Evolutionary conservation across 2,113 vertebrate species (phyloP).

Genomic region (Pogonocichla stellata): DNA sequence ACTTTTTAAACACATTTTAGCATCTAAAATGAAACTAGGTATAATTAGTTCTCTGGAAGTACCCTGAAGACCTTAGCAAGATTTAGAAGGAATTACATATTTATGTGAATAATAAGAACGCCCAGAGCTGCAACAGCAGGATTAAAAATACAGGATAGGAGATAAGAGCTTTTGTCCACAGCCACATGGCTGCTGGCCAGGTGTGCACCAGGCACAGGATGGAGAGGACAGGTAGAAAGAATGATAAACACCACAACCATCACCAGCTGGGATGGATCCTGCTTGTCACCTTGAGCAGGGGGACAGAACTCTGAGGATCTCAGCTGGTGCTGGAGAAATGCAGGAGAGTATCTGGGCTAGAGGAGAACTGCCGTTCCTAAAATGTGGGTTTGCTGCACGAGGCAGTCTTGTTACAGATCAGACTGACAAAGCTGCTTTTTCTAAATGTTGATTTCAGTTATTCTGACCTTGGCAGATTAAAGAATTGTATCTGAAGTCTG

Average conservation of each 20-base stretch:
- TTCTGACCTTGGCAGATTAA: conserved; percentile 25
- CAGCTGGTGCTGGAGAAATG: background rate
- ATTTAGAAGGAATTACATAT: conserved; percentile 35
- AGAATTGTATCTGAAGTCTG: background rate
- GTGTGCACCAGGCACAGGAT: background rate
- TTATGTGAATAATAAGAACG: conserved; percentile 31
- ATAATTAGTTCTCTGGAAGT: background rate
- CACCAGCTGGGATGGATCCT: background rate
- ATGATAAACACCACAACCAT: background rate
- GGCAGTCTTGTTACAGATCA: background rate
- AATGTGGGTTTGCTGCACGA: background rate
- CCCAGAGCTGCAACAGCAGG: background rate
- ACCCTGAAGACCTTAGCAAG: conserved; percentile 3
- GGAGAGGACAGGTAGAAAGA: background rate
- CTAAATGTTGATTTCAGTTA: background rate
- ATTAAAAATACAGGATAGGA: background rate
- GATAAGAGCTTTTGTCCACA: background rate
- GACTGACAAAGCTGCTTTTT: background rate
- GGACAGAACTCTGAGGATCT: background rate
- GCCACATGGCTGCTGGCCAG: background rate
- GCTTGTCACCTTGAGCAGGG: background rate
- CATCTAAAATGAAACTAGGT: background rate
- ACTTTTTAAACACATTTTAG: background rate
- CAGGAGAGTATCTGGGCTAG: background rate
- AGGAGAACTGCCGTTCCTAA: background rate